Conservation (phyloP, 2,888 invertebrate genomes). For the Laspeyria flexula region DNA sequence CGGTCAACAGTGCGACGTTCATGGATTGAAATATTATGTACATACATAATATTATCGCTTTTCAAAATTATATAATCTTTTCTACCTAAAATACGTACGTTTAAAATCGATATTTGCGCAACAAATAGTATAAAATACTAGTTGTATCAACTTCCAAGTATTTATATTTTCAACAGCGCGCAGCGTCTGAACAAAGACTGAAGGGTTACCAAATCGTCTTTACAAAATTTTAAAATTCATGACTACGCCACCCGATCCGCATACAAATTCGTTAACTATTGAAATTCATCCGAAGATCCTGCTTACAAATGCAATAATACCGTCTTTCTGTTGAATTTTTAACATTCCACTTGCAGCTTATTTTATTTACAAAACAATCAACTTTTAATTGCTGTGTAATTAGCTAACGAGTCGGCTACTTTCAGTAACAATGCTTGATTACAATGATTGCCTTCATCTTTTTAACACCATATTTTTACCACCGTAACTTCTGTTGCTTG, state of each 20-base stretch:
- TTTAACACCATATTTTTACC: too few species aligned
- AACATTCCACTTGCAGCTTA: slow-evolving; percentile 10
- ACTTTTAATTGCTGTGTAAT: slow-evolving; percentile 24
- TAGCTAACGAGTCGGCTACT: slow-evolving; percentile 1
- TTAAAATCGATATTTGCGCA: too few species aligned
- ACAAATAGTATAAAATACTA: neutral
- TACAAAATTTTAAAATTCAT: slow-evolving; percentile 39
- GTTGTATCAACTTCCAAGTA: neutral
- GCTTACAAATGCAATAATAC: slow-evolving; percentile 19
- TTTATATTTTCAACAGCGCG: neutral
- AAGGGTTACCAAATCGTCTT: slow-evolving; percentile 4
- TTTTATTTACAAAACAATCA: slow-evolving; percentile 16
- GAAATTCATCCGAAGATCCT: slow-evolving; percentile 21
- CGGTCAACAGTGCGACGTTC: too few species aligned
- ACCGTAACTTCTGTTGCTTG: too few species aligned
- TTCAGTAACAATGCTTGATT: too few species aligned
- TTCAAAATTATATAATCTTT: too few species aligned
- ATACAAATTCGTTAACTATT: slow-evolving; percentile 35
- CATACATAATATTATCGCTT: too few species aligned
- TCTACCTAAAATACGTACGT: too few species aligned
- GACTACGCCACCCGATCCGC: slow-evolving; percentile 21
- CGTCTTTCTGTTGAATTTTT: slow-evolving; percentile 23
- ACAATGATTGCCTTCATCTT: too few species aligned
- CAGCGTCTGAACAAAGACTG: slow-evolving; percentile 6
- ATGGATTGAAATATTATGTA: too few species aligned